Conservation (phyloP, 2,113 vertebrate genomes). For the Copsychus sechellarum region DNA sequence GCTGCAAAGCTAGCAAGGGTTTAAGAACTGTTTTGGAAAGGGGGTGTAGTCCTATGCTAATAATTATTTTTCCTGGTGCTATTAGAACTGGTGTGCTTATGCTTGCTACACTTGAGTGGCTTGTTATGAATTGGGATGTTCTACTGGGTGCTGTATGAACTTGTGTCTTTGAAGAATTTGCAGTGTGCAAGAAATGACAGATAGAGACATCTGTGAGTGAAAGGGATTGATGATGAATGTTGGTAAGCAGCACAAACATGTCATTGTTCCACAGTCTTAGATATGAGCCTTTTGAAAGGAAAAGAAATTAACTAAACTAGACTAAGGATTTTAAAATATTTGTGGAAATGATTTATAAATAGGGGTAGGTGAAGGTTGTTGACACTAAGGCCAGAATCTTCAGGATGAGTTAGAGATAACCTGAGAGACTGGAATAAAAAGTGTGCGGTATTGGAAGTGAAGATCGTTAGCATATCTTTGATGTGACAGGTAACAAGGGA, state of each 20-base stretch:
- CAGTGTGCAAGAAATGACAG: background rate
- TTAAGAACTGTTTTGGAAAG: background rate
- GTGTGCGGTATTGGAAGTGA: background rate
- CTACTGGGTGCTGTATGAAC: background rate
- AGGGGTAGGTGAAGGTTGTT: background rate
- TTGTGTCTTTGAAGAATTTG: background rate
- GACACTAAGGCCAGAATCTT: background rate
- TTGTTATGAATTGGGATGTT: background rate
- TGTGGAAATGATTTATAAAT: background rate
- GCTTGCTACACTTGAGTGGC: background rate
- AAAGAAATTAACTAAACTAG: background rate
- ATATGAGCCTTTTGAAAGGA: background rate
- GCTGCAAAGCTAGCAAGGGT: background rate
- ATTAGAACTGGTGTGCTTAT: background rate
- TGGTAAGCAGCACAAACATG: background rate
- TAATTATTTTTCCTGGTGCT: background rate
- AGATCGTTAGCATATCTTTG: background rate
- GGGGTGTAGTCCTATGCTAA: background rate
- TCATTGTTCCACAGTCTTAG: background rate
- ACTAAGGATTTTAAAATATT: background rate
- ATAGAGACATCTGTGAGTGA: background rate
- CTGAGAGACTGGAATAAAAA: background rate
- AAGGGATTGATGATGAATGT: background rate
- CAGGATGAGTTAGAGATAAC: background rate
- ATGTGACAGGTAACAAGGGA: background rate